Evolutionary conservation across 2,113 vertebrate species (phyloP), one percentile per base, ranked within the genome.

Genomic region (Callocephalon fimbriatum): DNA sequence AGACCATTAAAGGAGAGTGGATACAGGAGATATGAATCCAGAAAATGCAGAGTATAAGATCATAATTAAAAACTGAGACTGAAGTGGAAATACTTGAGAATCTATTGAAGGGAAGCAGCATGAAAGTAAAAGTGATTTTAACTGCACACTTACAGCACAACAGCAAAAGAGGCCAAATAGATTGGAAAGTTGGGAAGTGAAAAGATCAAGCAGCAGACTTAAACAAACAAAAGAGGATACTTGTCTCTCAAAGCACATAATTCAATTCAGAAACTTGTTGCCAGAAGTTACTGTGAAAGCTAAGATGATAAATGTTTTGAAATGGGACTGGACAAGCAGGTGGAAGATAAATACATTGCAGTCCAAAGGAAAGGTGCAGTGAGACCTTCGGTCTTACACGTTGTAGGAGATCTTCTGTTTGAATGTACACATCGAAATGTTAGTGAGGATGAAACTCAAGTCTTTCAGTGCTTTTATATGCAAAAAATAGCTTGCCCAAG

Each of bases 241-340:
- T 83, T 76, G 88, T 86, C 37, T 23, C 68, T 77, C 91, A 84
- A 77, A 92, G 79, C 67, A 88, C 42, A 59, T 88, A 95, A 91
- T 74, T 88, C 50, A 86, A 54, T 73, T 88, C 59, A 88, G 78
- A 83, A 84, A 45, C 59, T 80, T 83, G 50, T 66, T 95, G 75
- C 76, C 63, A 83, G 67, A 89, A 68, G 67, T 90, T 77, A 84
- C 31, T 80, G 68, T 86, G 72, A 91, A 95, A 80, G 45, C n/a
- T 50, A 50, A 71, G 37, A 94, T 53, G 72, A 91, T 66, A 94
- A 91, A 91, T 67, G 50, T 81, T 95, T 95, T 81, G 76, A 84
- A 85, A 93, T 54, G 40, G 67, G 74, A 77, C 45, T 59, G 86
- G 71, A 71, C 72, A 74, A 77, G 62, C 18, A 80, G n/a, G n/a